Evolutionary conservation across 2,113 vertebrate species (phyloP).

Genomic region (Progne subis): DNA sequence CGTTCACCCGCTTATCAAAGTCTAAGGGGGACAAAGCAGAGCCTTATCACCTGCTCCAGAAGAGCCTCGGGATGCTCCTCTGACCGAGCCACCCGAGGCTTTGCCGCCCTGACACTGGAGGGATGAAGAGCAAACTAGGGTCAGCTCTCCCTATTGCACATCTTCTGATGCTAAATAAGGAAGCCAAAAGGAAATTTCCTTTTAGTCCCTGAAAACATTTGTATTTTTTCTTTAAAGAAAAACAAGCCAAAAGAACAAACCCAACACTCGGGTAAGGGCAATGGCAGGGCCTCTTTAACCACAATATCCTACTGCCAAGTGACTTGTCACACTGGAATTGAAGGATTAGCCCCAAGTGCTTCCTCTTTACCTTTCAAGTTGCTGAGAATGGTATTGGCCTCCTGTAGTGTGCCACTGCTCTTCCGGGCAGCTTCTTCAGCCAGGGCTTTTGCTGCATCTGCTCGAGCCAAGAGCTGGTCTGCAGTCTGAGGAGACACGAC

Average conservation of each 20-base stretch:
- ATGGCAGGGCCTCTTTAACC: neutral
- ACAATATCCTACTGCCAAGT: neutral
- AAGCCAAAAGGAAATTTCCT: neutral
- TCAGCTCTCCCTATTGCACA: neutral
- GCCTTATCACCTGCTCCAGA: neutral
- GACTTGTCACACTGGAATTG: neutral
- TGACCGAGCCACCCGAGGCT: neutral
- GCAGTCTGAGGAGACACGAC: slow-evolving; percentile 82
- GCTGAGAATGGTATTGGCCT: slow-evolving; percentile 89
- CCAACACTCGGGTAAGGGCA: neutral
- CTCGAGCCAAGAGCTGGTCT: slow-evolving; percentile 93
- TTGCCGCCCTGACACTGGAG: neutral
- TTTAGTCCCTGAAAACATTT: neutral
- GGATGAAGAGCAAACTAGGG: neutral
- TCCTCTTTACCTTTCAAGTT: slow-evolving; percentile 86
- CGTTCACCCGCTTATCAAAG: slow-evolving; percentile 92
- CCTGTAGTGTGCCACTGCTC: slow-evolving; percentile 85
- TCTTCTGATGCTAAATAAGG: neutral
- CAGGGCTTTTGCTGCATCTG: slow-evolving; percentile 92
- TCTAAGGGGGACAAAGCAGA: slow-evolving; percentile 71
- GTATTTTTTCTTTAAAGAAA: neutral
- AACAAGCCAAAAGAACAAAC: neutral
- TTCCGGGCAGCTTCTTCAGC: slow-evolving; percentile 93
- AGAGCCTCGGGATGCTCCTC: neutral
- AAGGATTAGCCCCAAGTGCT: neutral